Evolutionary conservation across 1,140 invertebrate genomes (phyloP).

Genomic region (Mycetomoellerius zeteki): DNA sequence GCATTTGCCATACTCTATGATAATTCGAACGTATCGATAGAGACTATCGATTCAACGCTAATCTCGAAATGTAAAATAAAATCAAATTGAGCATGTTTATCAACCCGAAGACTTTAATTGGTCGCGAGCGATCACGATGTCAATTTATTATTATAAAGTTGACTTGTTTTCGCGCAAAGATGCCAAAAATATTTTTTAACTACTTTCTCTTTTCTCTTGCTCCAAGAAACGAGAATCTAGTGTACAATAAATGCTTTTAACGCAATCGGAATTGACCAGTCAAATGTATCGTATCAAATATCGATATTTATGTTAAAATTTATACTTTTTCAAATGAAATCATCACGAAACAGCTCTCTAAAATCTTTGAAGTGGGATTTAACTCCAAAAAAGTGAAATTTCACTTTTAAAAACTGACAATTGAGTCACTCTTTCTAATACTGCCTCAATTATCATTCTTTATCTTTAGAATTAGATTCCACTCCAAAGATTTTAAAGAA

Average conservation of each 20-base stretch:
- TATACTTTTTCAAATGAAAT: neutral
- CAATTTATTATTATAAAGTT: constrained; percentile 28
- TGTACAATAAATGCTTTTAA: neutral
- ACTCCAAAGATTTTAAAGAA: too few relatives aligned
- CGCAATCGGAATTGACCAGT: neutral
- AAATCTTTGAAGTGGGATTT: too few relatives aligned
- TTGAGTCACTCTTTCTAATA: too few relatives aligned
- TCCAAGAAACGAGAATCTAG: constrained; percentile 7
- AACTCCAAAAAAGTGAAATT: too few relatives aligned
- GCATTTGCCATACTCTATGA: neutral
- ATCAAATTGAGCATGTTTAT: constrained; percentile 5
- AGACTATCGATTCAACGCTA: constrained; percentile 1
- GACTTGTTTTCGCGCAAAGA: neutral
- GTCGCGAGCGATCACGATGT: neutral
- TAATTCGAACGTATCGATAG: neutral
- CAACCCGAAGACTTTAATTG: constrained; percentile 2
- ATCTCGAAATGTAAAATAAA: neutral
- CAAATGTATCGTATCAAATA: constrained; percentile 2
- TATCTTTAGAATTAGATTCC: too few relatives aligned
- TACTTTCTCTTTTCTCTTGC: neutral
- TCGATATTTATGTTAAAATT: constrained; percentile 16
- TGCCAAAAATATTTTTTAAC: neutral
- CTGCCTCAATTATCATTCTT: too few relatives aligned
- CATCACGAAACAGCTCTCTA: neutral
- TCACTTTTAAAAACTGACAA: too few relatives aligned